phyloP scores from a whole-genome alignment of 1,140 invertebrate genomes.

The Eupristina koningsbergeri region DNA sequence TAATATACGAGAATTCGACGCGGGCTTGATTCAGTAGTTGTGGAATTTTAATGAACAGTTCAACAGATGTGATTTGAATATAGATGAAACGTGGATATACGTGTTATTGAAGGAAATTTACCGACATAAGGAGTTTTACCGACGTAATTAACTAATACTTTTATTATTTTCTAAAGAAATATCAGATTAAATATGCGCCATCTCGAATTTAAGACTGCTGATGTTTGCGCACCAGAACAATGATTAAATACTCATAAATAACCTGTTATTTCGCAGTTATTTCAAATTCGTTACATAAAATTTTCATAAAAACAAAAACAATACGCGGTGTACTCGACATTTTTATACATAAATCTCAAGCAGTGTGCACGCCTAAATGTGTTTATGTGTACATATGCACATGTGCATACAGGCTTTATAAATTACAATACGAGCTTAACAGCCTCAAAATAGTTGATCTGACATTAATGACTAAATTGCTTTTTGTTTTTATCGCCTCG shows the following conservation, averaged over 20 bases:
- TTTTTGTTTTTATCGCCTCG: no score
- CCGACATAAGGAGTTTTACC: no score
- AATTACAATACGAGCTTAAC: no score
- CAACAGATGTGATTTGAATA: conserved; percentile 45
- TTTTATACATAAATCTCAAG: background rate
- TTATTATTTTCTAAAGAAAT: background rate
- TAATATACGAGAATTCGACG: conserved; percentile 27
- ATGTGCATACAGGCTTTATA: no score
- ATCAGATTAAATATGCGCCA: background rate
- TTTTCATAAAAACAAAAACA: background rate
- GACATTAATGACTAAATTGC: no score
- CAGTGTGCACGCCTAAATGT: background rate
- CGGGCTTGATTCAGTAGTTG: conserved; percentile 17
- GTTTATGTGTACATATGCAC: no score
- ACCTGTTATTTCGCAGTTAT: background rate
- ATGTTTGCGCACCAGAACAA: background rate
- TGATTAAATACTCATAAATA: background rate
- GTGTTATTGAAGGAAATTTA: conserved; percentile 29
- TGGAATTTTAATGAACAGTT: conserved; percentile 46
- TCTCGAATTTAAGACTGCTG: background rate
- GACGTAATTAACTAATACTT: background rate
- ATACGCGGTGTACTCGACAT: background rate
- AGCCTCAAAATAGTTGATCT: no score
- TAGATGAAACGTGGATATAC: conserved; percentile 10
- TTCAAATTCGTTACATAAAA: background rate